Evolutionary conservation across 2,888 invertebrate genomes (phyloP).

Genomic region (Apantesis nais): DNA sequence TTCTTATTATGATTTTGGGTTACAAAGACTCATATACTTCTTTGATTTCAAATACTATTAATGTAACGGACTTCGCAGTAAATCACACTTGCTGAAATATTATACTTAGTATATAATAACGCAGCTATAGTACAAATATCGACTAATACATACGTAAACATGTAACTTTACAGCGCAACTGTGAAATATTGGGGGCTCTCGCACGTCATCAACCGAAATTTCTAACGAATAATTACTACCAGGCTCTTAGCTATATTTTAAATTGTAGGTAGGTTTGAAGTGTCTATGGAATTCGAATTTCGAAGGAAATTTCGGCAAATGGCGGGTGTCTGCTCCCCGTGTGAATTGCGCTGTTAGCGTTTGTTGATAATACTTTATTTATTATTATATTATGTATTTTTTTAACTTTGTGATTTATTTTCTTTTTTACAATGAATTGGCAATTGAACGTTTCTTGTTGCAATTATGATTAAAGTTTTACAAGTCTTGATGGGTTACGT

Average conservation of each 20-base stretch:
- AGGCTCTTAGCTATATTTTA: constrained; percentile 10
- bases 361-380: constrained; percentile 55
- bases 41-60: background rate
- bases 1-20: background rate
- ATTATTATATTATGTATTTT: constrained; percentile 51
- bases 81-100: background rate
- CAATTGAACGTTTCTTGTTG: constrained; percentile 43
- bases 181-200: constrained; percentile 16
- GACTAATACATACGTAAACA: constrained; percentile 40
- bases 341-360: constrained; percentile 38
- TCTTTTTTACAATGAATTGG: constrained; percentile 51
- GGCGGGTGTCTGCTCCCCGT: background rate
- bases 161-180: constrained; percentile 31
- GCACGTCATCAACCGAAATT: background rate
- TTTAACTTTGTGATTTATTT: constrained; percentile 56
- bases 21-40: background rate
- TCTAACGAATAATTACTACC: constrained; percentile 2
- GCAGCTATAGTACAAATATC: constrained; percentile 25
- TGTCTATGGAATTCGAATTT: constrained; percentile 11
- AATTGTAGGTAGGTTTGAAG: constrained; percentile 21
- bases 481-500: constrained; percentile 42
- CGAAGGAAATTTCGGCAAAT: constrained; percentile 34
- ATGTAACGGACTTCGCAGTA: background rate
- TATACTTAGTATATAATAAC: constrained; percentile 2
- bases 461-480: constrained; percentile 39